A percentile compares a stretch with the other conserved stretches of the same genome.
Evolutionary conservation across 2,797 vertebrate species (phyloP).

Genomic region (Enteromius anoplus): DNA sequence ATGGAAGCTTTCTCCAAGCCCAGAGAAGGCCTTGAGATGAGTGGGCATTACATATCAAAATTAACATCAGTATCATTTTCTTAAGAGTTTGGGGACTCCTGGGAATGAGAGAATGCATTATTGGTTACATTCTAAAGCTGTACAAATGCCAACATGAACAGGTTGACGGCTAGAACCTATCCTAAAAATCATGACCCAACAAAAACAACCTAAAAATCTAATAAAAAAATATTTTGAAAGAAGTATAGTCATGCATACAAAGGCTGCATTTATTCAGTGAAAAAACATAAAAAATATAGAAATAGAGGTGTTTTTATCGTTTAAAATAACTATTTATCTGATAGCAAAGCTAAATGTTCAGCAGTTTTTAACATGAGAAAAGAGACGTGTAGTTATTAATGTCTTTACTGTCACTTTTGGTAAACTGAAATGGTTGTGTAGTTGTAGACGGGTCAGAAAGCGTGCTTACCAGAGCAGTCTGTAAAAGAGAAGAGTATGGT

Average conservation of each 20-base stretch:
- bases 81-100: constrained; percentile 7
- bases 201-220: background rate
- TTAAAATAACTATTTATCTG: background rate
- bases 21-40: constrained; percentile 21
- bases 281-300: background rate
- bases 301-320: background rate
- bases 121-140: background rate
- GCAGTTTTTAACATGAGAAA: background rate
- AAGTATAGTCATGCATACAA: background rate
- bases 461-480: constrained; percentile 25
- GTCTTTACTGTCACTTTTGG: background rate
- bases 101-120: constrained; percentile 2
- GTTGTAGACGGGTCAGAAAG: background rate
- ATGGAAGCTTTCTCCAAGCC: constrained; percentile 61
- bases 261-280: background rate
- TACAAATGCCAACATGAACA: background rate
- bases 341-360: background rate
- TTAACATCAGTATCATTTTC: constrained; percentile 28
- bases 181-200: background rate
- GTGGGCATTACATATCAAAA: constrained; percentile 21
- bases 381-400: background rate
- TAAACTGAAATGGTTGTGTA: background rate
- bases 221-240: background rate
- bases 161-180: too few relatives aligned
- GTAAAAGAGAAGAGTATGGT: too few relatives aligned